Evolutionary conservation across 2,888 invertebrate genomes (phyloP).

Genomic region (Eustalomyia histrio): DNA sequence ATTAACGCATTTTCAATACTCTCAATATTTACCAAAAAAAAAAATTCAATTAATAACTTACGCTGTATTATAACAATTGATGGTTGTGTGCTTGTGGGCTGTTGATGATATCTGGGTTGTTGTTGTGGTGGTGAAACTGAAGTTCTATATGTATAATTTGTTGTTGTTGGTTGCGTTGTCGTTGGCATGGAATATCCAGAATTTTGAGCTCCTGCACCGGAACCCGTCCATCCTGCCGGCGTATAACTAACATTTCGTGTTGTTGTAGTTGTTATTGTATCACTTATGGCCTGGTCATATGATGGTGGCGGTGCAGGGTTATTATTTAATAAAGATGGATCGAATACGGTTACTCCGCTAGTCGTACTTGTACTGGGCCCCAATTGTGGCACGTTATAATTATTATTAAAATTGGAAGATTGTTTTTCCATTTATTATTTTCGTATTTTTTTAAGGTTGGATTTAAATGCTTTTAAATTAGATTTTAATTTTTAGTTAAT

Average conservation of each 20-base stretch:
- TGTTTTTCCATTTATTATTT: slow-evolving; percentile 58
- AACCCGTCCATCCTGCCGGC: slow-evolving; percentile 26
- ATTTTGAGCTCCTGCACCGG: slow-evolving; percentile 38
- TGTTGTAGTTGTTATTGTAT: slow-evolving; percentile 19
- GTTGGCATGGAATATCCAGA: slow-evolving; percentile 27
- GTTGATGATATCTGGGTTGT: slow-evolving; percentile 27
- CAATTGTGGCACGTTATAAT: slow-evolving; percentile 28
- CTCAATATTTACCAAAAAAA: background rate
- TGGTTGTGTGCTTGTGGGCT: slow-evolving; percentile 19
- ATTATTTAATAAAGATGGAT: slow-evolving; percentile 10
- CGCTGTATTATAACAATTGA: slow-evolving; percentile 76
- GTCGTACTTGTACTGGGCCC: slow-evolving; percentile 49
- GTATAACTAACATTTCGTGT: slow-evolving; percentile 37
- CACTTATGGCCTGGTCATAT: slow-evolving; percentile 74
- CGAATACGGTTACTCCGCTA: slow-evolving; percentile 49
- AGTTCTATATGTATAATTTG: slow-evolving; percentile 43
- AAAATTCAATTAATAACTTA: slow-evolving; percentile 66
- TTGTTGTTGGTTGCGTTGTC: slow-evolving; percentile 41
- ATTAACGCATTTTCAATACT: background rate
- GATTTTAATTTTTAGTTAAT: background rate
- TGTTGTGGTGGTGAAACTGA: slow-evolving; percentile 24
- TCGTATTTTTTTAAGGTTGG: background rate
- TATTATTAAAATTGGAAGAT: slow-evolving; percentile 33
- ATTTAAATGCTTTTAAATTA: too few species aligned
- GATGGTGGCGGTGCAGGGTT: slow-evolving; percentile 68